Conservation (phyloP, 2,113 vertebrate species). For the Rhinoptilus africanus region DNA sequence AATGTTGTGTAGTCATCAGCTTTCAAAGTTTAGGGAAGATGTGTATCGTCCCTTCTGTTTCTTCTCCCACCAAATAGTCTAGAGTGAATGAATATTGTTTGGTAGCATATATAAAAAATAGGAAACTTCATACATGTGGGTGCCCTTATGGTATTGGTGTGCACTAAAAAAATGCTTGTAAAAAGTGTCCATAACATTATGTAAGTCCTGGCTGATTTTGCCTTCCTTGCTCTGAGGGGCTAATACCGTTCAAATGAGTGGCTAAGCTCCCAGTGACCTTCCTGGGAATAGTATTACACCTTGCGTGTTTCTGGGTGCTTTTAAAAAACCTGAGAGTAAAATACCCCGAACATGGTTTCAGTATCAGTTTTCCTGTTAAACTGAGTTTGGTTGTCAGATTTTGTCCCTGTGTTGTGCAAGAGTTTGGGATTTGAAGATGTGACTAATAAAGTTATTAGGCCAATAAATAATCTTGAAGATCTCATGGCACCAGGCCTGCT, state of each 20-base stretch:
- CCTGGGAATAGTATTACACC: not conserved
- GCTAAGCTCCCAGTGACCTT: not conserved
- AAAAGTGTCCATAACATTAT: not conserved
- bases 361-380: not conserved
- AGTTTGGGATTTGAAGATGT: not conserved
- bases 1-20: not conserved
- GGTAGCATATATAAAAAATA: not conserved
- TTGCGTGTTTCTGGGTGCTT: not conserved
- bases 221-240: not conserved
- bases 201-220: not conserved
- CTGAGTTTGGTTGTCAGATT: not conserved
- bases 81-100: not conserved
- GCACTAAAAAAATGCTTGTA: not conserved
- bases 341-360: not conserved
- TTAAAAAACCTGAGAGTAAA: not conserved
- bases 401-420: not conserved
- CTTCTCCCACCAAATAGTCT: not conserved
- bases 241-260: not conserved
- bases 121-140: not conserved
- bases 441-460: not conserved
- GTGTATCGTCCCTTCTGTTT: not conserved
- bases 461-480: not conserved
- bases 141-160: not conserved
- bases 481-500: not conserved
- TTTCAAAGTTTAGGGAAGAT: not conserved